Evolutionary conservation across 2,113 vertebrate genomes (phyloP).

Genomic region (Cromileptes altivelis): DNA sequence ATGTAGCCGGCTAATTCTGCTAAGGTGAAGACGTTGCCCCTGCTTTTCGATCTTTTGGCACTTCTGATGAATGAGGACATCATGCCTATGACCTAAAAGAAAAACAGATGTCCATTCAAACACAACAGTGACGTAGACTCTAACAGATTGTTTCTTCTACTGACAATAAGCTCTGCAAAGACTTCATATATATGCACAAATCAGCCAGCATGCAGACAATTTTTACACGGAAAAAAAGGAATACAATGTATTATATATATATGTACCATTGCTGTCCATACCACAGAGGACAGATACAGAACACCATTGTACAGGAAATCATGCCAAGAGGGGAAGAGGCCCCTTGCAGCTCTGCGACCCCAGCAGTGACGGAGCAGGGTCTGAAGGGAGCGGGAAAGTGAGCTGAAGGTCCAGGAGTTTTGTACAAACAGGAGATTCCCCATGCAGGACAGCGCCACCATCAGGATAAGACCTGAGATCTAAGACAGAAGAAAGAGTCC

Average conservation of each 20-base stretch:
- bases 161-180: neutral
- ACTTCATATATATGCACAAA: neutral
- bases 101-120: neutral
- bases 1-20: constrained; percentile 66
- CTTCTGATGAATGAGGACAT: constrained; percentile 67
- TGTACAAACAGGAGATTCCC: constrained; percentile 59
- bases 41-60: constrained; percentile 66
- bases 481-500: constrained; percentile 41
- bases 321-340: constrained; percentile 2
- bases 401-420: constrained; percentile 39
- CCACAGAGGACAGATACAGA: constrained; percentile 41
- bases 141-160: neutral
- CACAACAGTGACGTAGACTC: neutral
- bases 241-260: neutral
- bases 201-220: neutral
- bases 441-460: constrained; percentile 65
- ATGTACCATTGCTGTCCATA: constrained; percentile 81
- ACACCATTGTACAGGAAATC: constrained; percentile 27
- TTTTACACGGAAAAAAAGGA: neutral
- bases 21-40: constrained; percentile 60
- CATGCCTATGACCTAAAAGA: constrained; percentile 63
- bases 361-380: constrained; percentile 40
- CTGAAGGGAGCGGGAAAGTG: constrained; percentile 46
- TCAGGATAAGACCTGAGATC: constrained; percentile 77
- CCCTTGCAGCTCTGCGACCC: constrained; percentile 9